These are phyloP conservation scores for Dendrocincla tyrannina DNA, from an alignment of 2,797 vertebrate genomes.

Conservation along the genomic window DNA sequence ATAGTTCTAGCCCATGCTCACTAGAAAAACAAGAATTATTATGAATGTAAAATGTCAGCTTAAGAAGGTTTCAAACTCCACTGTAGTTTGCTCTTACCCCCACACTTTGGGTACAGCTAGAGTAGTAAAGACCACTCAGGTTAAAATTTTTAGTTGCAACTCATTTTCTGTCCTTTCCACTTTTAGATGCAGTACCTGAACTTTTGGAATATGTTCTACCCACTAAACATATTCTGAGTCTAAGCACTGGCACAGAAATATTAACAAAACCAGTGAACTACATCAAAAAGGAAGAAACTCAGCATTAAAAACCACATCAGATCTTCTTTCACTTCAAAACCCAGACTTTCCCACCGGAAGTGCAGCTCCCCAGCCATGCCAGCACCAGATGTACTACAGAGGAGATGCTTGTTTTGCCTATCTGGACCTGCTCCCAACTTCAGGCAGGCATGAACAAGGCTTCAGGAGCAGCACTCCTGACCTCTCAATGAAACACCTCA, in stretches of 20 bases:
- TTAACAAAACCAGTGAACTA: not conserved
- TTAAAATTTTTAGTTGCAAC: not conserved
- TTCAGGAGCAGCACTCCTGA: not conserved
- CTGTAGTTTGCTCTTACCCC: not conserved
- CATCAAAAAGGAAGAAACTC: not conserved
- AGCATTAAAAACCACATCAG: not conserved
- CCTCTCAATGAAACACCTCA: not conserved
- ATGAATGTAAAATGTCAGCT: not conserved
- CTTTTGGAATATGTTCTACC: not conserved
- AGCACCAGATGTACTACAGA: not conserved
- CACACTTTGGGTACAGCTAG: not conserved
- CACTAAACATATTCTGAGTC: not conserved
- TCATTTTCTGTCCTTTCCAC: not conserved
- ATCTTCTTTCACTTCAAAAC: not conserved
- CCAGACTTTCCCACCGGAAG: not conserved
- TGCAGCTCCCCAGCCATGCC: not conserved
- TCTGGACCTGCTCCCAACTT: not conserved
- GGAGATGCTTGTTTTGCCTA: not conserved
- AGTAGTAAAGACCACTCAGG: not conserved
- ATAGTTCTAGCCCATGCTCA: not conserved
- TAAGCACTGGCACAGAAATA: not conserved
- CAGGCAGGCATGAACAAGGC: rapidly evolving
- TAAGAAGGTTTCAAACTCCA: not conserved
- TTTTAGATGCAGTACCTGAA: not conserved
- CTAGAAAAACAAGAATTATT: not conserved